Evolutionary conservation across 2,113 vertebrate genomes (phyloP).

Genomic region (Kryptolebias marmoratus): DNA sequence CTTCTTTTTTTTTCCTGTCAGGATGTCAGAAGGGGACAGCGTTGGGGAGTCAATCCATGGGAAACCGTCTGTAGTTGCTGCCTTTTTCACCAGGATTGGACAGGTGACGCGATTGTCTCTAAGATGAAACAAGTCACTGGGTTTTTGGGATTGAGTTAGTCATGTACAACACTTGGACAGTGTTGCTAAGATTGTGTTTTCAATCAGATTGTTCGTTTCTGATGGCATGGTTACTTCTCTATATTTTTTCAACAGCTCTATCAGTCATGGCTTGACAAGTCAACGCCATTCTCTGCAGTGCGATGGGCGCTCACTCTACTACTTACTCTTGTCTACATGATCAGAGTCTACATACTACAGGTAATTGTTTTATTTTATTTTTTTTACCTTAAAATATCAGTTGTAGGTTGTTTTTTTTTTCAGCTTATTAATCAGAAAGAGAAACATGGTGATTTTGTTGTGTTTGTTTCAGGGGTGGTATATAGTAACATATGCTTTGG

Average conservation of each 20-base stretch:
- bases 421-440: too few relatives aligned
- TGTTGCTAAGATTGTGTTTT: not conserved
- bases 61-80: constrained; percentile 89
- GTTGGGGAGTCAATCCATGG: constrained; percentile 96
- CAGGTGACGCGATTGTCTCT: constrained; percentile 83
- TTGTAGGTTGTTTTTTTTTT: too few relatives aligned
- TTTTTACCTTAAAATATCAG: not conserved
- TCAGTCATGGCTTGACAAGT: constrained; percentile 98
- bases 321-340: constrained; percentile 94
- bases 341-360: constrained; percentile 98
- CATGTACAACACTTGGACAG: not conserved
- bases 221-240: not conserved
- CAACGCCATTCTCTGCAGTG: constrained; percentile 90
- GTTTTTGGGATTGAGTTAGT: not conserved
- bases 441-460: constrained; percentile 27
- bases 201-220: not conserved
- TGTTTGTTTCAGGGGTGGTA: constrained; percentile 83
- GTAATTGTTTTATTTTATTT: constrained; percentile 64
- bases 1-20: constrained; percentile 66
- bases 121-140: constrained; percentile 31
- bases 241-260: constrained; percentile 84
- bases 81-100: constrained; percentile 93
- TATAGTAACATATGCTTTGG: constrained; percentile 86
- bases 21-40: constrained; percentile 99
- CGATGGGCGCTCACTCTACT: constrained; percentile 92